Base-by-base conservation (phyloP, 2,797 vertebrate genomes). In the Xenops minutus region DNA sequence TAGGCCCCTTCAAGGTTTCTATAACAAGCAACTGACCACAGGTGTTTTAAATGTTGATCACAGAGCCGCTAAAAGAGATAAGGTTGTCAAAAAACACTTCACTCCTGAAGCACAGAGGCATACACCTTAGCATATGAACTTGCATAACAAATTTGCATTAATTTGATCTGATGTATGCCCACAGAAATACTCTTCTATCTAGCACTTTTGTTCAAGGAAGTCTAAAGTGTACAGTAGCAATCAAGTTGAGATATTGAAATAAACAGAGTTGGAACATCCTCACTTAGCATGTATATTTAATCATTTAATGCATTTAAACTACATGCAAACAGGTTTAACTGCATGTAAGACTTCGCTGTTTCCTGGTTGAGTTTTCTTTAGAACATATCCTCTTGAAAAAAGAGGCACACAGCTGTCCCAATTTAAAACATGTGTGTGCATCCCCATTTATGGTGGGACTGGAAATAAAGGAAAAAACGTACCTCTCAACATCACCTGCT, bases 61-160 rank as follows among this genome's bases (percentile, higher is more conserved):
- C 26, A 90, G 93, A 95, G 92, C 30, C 9, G 16, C 62, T 85
- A 76, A 94, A 92, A 96, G 88, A 96, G 89, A 95, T 82, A 94
- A 92, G 29, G 64, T 73, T 95, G 93, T 96, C 22, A 88, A 94
- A 94, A 92, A 87, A 37, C 41, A 34, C 41, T 58, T 37, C 41
- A 63, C 78, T 96, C 95, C 41, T 92, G 85, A 96, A 93, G 89
- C 88, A 63, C 49, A 78, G 63, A 80, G 34, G 58, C 41, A 71
- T 29, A 36, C 66, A 76, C 43, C 39, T 81, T 63, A 73, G 59
- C 61, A 73, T 52, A 62, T 20, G 71, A 90, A 75, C 67, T 69
- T 63, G 41, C 1, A 0, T 66, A 76, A 93, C 59, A 76, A 88
- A 88, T 95, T 49, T 93, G 66, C 66, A 78, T 96, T 81, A 30